Evolutionary conservation across 2,888 invertebrate species (phyloP), one percentile per base, ranked within the genome.

Genomic region (Homarus gammarus): DNA sequence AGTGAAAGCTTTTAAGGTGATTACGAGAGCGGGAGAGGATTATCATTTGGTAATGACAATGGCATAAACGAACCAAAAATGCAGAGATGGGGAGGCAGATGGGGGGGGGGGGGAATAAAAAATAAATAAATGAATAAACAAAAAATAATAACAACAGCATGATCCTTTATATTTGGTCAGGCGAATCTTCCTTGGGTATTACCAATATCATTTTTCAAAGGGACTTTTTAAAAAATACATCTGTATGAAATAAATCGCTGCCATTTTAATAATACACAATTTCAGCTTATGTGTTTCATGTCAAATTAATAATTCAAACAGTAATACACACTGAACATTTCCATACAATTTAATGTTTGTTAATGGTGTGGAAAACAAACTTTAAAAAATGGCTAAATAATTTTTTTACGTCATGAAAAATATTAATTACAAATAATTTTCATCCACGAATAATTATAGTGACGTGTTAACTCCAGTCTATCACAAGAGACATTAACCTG

Each of bases 1-100:
- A 44, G 81, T 36, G 81, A 56, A 36, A 64, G 81, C 81, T 81
- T 81, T 81, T 81, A 81, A 81, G 81, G 64, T 81, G 81, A 81
- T 81, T 81, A 81, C 64, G 10, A 64, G 75, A 61, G 64, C 22
- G 81, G 56, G 81, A 61, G 64, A 79, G 56, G 38, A 73, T 73
- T 18, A 56, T 8, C 12, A 73, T 73, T 36, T 73, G 38, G 38
- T 73, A 73, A 73, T 73, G 38, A 40, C 38, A 73, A 73, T 36
- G 36, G n/a, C 38, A 36, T n/a, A 6, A 73, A 36, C 18, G 44
- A 56, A 56, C 18, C 10, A 56, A 18, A 56, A 22, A 22, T 56
- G 22, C 15, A 0, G 56, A 22, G 5, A 56, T 12, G 56, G 56
- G 56, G 1, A 56, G 22, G 56, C 5, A 12, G 12, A 44, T 8